A percentile compares a stretch with the other conserved stretches of the same genome.
Evolutionary conservation across 2,888 invertebrate genomes (phyloP).

Genomic region (Tenthredo amoena): DNA sequence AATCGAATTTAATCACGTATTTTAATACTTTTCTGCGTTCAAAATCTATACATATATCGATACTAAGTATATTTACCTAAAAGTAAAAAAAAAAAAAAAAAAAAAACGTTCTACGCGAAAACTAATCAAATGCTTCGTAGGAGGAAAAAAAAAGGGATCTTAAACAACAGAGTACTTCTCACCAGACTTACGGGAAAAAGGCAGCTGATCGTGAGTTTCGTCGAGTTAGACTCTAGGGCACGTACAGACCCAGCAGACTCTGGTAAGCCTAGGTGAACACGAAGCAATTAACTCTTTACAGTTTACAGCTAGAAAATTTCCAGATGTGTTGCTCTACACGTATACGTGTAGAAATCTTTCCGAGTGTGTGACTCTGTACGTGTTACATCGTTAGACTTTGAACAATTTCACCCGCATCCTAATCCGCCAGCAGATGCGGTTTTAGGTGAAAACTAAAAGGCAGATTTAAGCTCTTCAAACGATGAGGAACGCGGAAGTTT

Average conservation of each 20-base stretch:
- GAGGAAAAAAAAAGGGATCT: background rate
- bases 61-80: background rate
- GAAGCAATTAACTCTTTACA: conserved; percentile 41
- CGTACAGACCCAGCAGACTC: conserved; percentile 5
- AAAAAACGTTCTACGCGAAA: background rate
- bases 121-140: background rate
- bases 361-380: background rate
- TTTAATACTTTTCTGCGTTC: background rate
- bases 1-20: background rate
- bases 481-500: background rate
- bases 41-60: background rate
- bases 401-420: background rate
- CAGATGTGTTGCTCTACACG: background rate
- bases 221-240: conserved; percentile 8
- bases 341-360: background rate
- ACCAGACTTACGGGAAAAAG: background rate
- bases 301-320: conserved; percentile 1
- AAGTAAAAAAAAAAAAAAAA: background rate
- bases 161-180: background rate
- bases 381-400: conserved; percentile 12
- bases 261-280: conserved; percentile 14
- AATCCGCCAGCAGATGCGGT: background rate
- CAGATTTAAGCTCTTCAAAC: background rate
- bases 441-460: background rate
- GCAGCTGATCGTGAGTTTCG: background rate